These are phyloP conservation scores for Sinonovacula constricta DNA, from an alignment of 1,140 invertebrate genomes.

Conservation along the genomic window DNA sequence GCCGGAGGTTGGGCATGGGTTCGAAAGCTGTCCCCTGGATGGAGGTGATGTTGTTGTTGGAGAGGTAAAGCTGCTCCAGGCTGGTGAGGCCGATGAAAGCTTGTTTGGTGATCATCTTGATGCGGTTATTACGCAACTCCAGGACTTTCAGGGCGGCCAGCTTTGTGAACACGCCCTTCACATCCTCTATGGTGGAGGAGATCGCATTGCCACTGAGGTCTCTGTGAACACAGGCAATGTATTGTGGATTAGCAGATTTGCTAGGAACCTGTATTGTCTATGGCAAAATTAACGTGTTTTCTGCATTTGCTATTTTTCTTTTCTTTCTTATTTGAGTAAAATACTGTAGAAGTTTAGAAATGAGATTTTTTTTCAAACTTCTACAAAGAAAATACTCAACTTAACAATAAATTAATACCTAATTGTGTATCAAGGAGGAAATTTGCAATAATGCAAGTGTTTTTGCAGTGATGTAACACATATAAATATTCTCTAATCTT, in stretches of 20 bases:
- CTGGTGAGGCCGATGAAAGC: conserved; percentile 85
- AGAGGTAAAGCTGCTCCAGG: conserved; percentile 57
- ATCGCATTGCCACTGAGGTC: conserved; percentile 90
- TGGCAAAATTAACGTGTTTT: neutral
- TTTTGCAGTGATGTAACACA: too few species aligned
- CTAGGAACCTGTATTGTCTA: neutral
- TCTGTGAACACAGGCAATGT: conserved; percentile 80
- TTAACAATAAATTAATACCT: too few species aligned
- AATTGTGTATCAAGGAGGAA: too few species aligned
- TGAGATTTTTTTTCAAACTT: too few species aligned
- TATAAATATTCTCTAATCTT: too few species aligned
- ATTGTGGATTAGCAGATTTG: neutral
- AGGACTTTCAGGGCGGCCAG: conserved; percentile 85
- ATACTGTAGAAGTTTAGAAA: neutral
- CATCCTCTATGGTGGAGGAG: conserved; percentile 93
- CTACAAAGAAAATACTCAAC: too few species aligned
- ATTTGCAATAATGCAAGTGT: too few species aligned
- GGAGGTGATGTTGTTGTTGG: conserved; percentile 65
- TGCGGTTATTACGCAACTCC: conserved; percentile 87
- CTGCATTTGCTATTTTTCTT: neutral
- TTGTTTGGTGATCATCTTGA: conserved; percentile 91
- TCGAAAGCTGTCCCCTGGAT: conserved; percentile 69
- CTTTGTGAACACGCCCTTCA: conserved; percentile 87
- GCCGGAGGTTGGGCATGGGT: conserved; percentile 67
- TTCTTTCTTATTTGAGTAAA: neutral